phyloP scores from a whole-genome alignment of 1,140 invertebrate genomes.

The Delia radicum region DNA sequence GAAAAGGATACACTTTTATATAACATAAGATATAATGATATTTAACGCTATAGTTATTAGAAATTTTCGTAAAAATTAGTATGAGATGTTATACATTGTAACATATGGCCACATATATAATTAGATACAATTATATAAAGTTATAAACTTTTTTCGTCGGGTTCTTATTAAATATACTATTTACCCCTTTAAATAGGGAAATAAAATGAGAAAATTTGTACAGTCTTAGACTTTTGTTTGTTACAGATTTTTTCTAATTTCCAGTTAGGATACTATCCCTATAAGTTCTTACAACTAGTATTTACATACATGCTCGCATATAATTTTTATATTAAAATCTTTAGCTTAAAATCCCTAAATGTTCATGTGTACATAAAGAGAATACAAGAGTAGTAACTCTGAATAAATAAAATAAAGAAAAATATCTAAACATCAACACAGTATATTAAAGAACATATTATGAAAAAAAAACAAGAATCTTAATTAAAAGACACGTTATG shows the following conservation, averaged over 20 bases:
- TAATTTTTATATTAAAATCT: not conserved
- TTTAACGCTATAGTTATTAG: no score
- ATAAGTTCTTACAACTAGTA: not conserved
- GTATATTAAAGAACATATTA: not conserved
- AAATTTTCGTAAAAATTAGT: no score
- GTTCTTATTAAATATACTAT: not conserved
- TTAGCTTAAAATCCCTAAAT: not conserved
- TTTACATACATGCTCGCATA: not conserved
- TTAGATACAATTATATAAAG: no score
- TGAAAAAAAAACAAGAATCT: not conserved
- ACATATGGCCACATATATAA: no score
- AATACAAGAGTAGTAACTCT: not conserved
- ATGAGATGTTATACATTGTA: no score
- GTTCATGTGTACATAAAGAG: not conserved
- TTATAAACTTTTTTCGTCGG: no score
- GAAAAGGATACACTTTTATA: no score
- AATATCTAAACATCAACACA: not conserved
- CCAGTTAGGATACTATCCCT: not conserved
- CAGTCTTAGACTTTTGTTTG: no score
- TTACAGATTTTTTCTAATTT: no score
- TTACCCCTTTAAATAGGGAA: no score
- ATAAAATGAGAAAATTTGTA: no score
- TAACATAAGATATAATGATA: no score
- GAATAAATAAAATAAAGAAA: not conserved
- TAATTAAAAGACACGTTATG: conserved; percentile 19